These are phyloP conservation scores for Scaptomyza parva DNA, from an alignment of 2,888 invertebrate species.

Conservation along the genomic window DNA sequence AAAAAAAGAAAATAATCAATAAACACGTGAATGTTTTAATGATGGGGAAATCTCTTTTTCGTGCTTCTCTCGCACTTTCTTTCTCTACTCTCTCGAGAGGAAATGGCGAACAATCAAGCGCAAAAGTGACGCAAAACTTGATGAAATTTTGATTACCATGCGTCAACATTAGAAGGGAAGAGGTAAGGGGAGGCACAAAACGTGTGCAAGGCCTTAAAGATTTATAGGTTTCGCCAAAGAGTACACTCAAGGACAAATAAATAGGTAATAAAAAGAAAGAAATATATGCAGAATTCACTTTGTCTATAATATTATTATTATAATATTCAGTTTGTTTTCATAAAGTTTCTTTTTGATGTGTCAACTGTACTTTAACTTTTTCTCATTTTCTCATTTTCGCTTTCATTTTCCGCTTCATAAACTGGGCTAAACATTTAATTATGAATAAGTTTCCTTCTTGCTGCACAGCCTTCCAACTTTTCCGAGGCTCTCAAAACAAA, in stretches of 20 bases:
- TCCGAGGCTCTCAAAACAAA: not conserved
- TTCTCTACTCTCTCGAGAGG: too few species aligned
- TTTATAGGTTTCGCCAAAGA: not conserved
- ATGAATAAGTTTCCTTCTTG: slow-evolving; percentile 10
- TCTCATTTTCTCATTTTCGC: too few species aligned
- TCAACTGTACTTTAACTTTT: not conserved
- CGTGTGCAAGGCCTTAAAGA: too few species aligned
- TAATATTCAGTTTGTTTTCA: too few species aligned
- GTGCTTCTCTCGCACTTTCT: too few species aligned
- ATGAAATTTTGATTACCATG: slow-evolving; percentile 70
- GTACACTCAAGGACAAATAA: not conserved
- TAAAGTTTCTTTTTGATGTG: too few species aligned
- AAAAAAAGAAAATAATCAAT: slow-evolving; percentile 64
- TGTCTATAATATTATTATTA: too few species aligned
- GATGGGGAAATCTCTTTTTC: slow-evolving; percentile 55
- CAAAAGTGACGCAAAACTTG: slow-evolving; percentile 31
- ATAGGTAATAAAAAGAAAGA: not conserved
- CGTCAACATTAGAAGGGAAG: not conserved
- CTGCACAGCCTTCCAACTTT: slow-evolving; percentile 6
- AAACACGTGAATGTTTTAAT: slow-evolving; percentile 59
- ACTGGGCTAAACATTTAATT: slow-evolving; percentile 37
- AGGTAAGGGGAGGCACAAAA: too few species aligned
- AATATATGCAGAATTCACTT: not conserved
- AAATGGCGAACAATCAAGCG: slow-evolving; percentile 1
- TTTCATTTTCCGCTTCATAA: slow-evolving; percentile 15